These are phyloP conservation scores for Ophion slaviceki DNA, from an alignment of 2,888 invertebrate genomes.

Conservation along the genomic window DNA sequence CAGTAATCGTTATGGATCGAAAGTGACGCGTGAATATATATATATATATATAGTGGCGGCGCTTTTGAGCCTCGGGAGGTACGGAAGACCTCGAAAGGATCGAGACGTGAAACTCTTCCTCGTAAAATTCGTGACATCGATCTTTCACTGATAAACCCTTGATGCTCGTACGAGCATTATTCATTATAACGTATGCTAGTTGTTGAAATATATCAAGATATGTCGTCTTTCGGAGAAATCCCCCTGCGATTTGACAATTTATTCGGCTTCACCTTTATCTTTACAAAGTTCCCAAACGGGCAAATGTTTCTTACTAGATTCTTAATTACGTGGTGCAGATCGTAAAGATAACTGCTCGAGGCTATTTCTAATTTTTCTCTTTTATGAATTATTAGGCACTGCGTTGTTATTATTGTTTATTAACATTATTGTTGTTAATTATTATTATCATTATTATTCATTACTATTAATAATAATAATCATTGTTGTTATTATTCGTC, in stretches of 20 bases:
- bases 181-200: constrained; percentile 1
- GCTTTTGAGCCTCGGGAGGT: constrained; percentile 28
- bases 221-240: background rate
- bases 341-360: background rate
- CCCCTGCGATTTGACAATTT: constrained; percentile 11
- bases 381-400: background rate
- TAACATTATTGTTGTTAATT: background rate
- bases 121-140: constrained; percentile 57
- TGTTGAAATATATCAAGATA: constrained; percentile 15
- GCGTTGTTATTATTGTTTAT: no score
- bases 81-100: constrained; percentile 35
- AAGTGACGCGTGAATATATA: constrained; percentile 2
- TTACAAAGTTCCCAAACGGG: background rate
- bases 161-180: background rate
- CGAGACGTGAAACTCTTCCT: constrained; percentile 51
- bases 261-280: constrained; percentile 1
- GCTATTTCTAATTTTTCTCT: background rate
- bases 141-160: constrained; percentile 41
- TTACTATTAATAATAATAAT: no score
- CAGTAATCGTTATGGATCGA: constrained; percentile 1
- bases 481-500: no score
- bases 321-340: constrained; percentile 3
- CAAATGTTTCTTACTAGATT: constrained; percentile 17
- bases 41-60: constrained; percentile 1
- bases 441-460: background rate